Conservation (phyloP, 2,888 invertebrate species). For the Sarcophaga caerulescens region DNA sequence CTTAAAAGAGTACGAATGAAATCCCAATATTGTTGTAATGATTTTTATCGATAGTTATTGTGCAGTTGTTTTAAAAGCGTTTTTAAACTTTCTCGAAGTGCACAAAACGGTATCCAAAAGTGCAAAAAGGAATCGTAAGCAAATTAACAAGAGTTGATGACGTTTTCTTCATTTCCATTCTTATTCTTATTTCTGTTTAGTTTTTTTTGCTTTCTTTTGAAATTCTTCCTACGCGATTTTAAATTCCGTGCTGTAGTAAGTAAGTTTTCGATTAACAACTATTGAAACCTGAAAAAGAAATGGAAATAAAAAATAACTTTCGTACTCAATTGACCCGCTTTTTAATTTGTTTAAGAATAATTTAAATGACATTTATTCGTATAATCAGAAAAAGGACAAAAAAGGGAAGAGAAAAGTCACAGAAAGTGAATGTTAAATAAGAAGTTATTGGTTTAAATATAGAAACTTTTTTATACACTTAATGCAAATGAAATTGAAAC, state of each 20-base stretch:
- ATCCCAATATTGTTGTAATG: constrained; percentile 54
- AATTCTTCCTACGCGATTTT: constrained; percentile 7
- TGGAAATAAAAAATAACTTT: constrained; percentile 4
- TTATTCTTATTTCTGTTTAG: background rate
- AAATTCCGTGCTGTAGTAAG: background rate
- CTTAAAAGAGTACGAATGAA: constrained; percentile 14
- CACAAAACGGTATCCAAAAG: constrained; percentile 37
- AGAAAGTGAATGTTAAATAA: background rate
- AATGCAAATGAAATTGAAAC: too few species aligned
- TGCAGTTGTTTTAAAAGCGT: constrained; percentile 60
- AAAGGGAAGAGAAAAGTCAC: background rate
- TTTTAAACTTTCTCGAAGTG: constrained; percentile 57
- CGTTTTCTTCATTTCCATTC: background rate
- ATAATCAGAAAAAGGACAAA: background rate
- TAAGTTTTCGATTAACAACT: constrained; percentile 33
- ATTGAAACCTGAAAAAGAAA: background rate
- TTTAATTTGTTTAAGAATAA: constrained; percentile 18
- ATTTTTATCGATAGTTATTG: constrained; percentile 60
- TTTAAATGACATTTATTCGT: constrained; percentile 28
- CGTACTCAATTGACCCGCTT: constrained; percentile 27
- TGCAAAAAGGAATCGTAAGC: constrained; percentile 38
- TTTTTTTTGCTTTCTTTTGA: background rate
- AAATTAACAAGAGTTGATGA: constrained; percentile 30
- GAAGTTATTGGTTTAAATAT: background rate
- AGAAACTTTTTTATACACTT: too few species aligned